Evolutionary conservation across 2,113 vertebrate species (phyloP), one percentile per base, ranked within the genome.

Genomic region (Chloropsis hardwickii): DNA sequence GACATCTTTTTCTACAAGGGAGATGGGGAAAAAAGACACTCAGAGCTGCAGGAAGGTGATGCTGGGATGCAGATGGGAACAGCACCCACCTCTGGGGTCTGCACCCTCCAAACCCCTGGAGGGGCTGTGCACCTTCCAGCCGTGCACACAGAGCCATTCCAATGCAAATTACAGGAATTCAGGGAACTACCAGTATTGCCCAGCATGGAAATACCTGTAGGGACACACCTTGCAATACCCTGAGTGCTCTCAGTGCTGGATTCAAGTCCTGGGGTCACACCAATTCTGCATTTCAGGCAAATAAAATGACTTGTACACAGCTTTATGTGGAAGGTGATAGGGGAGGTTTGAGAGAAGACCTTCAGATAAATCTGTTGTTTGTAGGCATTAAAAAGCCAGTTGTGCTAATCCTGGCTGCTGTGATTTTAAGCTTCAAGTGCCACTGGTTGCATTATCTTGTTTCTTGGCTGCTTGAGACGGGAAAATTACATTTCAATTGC

Each of bases 401-500:
- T 85, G 87, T 67, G 78, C 92, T 87, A 87, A 87, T 87, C 87
- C 90, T 51, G 33, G 81, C 29, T 22, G 20, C 57, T 39, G 42
- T 27, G 15, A 74, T 76, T 91, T 81, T 71, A 86, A 76, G 83
- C 89, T 88, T 92, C 81, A 72, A 86, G 93, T 81, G 88, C 83
- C 88, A 86, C 47, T 1, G 6, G 73, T 90, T 85, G 81, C 91
- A 66, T 76, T 89, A 86, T 84, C 80, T 94, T 64, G 44, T 64
- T 90, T 73, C 79, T 95, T 92, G 92, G 95, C 95, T 92, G 88
- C 70, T 82, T 28, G 48, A 92, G 88, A 88, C 54, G 73, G 77
- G 86, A 86, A 92, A 90, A 94, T 86, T 66, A 88, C 79, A 67
- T 90, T 93, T 90, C 88, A 95, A 86, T 90, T 88, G 91, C 78